Evolutionary conservation across 1,140 invertebrate species (phyloP), one percentile per base, ranked within the genome.

Genomic region (Bombus superbus): DNA sequence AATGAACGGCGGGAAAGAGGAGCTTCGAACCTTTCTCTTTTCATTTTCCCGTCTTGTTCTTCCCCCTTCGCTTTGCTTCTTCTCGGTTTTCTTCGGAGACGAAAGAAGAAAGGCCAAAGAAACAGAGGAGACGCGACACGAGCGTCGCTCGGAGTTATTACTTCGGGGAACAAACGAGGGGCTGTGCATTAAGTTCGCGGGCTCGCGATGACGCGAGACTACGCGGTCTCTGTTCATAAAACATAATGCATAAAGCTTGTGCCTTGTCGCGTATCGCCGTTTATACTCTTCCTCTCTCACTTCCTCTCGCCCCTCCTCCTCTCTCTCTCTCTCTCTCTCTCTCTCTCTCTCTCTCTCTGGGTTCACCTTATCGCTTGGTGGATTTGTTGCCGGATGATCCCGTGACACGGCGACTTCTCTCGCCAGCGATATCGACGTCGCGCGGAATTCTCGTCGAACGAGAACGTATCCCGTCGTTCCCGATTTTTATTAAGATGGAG

Each of bases 91-190:
- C 69, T 40, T 86, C 64, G 25, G 35, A 22, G 40, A 40, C 35
- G 72, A n/a, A 6, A n/a, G 62, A 69, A 73, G 66, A 10, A 66
- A 77, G 28, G 35, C 22, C 35, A 28, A 32, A 22, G 64, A 22
- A 40, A 35, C 22, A 42, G 22, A 38, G 10, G 18, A 38, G n/a
- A 32, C 22, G 25, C 35, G 62, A 13, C 25, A 68, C 35, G 35
- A 76, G 44, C 83, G 64, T 89, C 83, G 75, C 81, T 86, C 86
- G 71, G 42, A 69, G 85, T 92, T 92, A 92, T 91, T 92, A 93
- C 90, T 91, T 82, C 74, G 86, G 81, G 79, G 86, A 92, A 92
- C 91, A 92, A 94, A 93, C 91, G 93, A 93, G 89, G 71, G 89
- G 71, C 85, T 86, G 91, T 92, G 89, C 89, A 92, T 92, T 89